Base-by-base conservation (phyloP, 2,888 invertebrate genomes). In the Artemia sinica region DNA sequence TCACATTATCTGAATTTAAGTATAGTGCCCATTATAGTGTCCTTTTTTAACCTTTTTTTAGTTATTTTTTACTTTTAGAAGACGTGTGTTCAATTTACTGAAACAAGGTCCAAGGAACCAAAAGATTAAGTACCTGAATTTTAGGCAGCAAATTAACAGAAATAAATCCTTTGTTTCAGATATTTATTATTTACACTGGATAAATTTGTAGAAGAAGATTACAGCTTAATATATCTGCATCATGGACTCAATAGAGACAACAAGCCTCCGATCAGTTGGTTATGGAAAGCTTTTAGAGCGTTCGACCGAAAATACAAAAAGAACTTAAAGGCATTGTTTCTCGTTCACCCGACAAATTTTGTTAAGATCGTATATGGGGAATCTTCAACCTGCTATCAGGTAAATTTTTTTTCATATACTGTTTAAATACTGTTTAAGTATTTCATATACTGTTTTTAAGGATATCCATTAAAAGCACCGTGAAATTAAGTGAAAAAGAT, bases 281-380 rank as follows among this genome's bases (percentile, higher is more conserved):
- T 99, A 69, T 89, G 96, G 86, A 91, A 92, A 78, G 95, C 96
- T 0, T 99, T 97, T 78, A 89, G 88, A 77, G 90, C 94, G 52
- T 90, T 99, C 75, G 97, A 98, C 81, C 85, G 98, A 74, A 95
- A 95, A 82, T 99, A 97, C 81, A 96, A 97, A 81, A 99, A 99
- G 80, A 98, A 99, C 79, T 81, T 98, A 63, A 98, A 99, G 80
- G 95, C 95, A 41, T 81, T 99, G 71, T 98, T 95, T 81, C 84
- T 99, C 75, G 97, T 99, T 67, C 98, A 99, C 80, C 98, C 98
- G 68, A 97, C 97, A 18, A 90, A 88, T 79, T 95, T 98, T 77
- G 91, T 99, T 75, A 86, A 91, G 77, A 85, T 97, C 73, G 86
- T 94, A 67, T 97, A 67, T 97, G 94, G 87, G 91, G 91, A 78